Evolutionary conservation across 2,113 vertebrate species (phyloP), one percentile per base, ranked within the genome.

Genomic region (Andinoacara biseriatus): DNA sequence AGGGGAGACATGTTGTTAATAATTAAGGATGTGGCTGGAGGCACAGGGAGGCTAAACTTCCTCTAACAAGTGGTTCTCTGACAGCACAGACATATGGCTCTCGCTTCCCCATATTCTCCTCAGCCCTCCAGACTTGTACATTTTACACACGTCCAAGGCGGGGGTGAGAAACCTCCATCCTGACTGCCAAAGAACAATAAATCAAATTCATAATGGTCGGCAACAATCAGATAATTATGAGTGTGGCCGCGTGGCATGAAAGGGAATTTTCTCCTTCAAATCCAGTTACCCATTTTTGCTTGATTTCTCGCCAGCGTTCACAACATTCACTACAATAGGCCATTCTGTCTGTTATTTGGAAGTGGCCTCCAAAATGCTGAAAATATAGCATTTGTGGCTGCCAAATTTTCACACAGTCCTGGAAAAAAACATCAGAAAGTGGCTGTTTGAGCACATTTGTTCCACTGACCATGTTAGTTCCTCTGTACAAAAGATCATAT

Each of bases 31-130:
- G 90, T 91, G 93, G 94, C 93, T 94, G 90, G 90, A 95, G 93
- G 93, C 94, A 88, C 91, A 76, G 91, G 89, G 94, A 94, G 93
- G 94, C 93, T 95, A 95, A 95, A 95, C 94, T 94, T 95, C 92
- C 94, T 93, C 90, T 94, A 94, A 93, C 94, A 95, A 94, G 94
- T 94, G 92, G 93, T 91, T 92, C 89, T 86, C 93, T 94, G 92
- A 94, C 94, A 94, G 93, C 91, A 43, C 87, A 92, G 94, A 94
- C 93, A 93, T 94, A 94, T 92, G 92, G 92, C 90, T 92, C 90
- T 78, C 40, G 83, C 91, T 85, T 86, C 82, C 87, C 76, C 83
- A 81, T 86, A 85, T 92, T 89, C 84, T 81, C 83, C 92, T 76
- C 92, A 86, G 89, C 89, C 92, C 81, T 91, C 79, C 81, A 88